phyloP scores from a whole-genome alignment of 2,113 vertebrate species.

The Ameiurus melas region DNA sequence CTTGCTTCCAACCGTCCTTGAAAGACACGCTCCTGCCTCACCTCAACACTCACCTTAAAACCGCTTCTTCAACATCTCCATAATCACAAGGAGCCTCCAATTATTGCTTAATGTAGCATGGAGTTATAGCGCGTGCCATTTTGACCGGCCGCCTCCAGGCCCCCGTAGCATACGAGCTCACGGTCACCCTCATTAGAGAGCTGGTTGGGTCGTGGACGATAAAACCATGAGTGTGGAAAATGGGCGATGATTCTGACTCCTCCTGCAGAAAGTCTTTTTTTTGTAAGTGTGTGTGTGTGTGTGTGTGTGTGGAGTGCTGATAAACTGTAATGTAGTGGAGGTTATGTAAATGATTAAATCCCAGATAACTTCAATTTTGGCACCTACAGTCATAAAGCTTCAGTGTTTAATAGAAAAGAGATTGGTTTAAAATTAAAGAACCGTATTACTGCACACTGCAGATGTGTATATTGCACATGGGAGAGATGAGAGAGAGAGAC shows the following conservation, averaged over 20 bases:
- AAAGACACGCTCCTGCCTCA: slow-evolving; percentile 13
- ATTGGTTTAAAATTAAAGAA: slow-evolving; percentile 20
- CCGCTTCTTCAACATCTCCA: slow-evolving; percentile 27
- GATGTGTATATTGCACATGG: background rate
- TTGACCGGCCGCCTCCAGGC: slow-evolving; percentile 27
- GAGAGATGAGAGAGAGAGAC: background rate
- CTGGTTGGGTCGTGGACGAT: slow-evolving; percentile 47
- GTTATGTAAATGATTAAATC: slow-evolving; percentile 1
- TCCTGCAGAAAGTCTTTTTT: background rate
- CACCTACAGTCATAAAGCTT: slow-evolving; percentile 15
- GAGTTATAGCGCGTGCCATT: slow-evolving; percentile 32
- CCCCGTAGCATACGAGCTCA: slow-evolving; percentile 21
- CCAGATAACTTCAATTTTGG: slow-evolving; percentile 1
- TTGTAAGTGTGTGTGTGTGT: background rate
- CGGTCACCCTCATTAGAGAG: slow-evolving; percentile 51
- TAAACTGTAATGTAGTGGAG: background rate
- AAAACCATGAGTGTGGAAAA: slow-evolving; percentile 24
- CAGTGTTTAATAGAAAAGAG: slow-evolving; percentile 31
- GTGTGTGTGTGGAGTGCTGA: background rate
- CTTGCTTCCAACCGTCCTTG: slow-evolving; percentile 47
- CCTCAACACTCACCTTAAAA: slow-evolving; percentile 22
- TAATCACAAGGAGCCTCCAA: slow-evolving; percentile 54
- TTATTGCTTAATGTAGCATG: slow-evolving; percentile 60
- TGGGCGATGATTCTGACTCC: background rate
- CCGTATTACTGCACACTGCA: background rate